phyloP scores from a whole-genome alignment of 2,888 invertebrate species.

The Halictus quadricinctus region DNA sequence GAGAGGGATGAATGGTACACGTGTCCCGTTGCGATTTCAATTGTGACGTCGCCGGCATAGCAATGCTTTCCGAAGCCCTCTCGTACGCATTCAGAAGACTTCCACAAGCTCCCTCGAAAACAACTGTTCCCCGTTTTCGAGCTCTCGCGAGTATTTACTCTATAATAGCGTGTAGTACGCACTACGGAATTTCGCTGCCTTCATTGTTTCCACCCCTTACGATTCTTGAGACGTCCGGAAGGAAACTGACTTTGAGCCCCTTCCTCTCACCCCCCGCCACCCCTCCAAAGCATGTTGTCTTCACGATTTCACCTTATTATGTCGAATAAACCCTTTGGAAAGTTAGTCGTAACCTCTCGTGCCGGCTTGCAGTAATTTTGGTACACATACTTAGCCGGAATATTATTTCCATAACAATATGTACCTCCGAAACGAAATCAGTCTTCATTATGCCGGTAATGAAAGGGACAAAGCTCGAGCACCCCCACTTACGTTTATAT shows the following conservation, averaged over 20 bases:
- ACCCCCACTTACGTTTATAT: not conserved
- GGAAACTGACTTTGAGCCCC: slow-evolving; percentile 48
- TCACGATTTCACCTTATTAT: slow-evolving; percentile 45
- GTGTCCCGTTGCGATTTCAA: slow-evolving; percentile 35
- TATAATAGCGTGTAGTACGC: slow-evolving; percentile 69
- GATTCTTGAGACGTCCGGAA: slow-evolving; percentile 43
- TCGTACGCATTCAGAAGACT: slow-evolving; percentile 55
- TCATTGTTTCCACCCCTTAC: slow-evolving; percentile 34
- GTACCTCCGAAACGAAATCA: slow-evolving; percentile 15
- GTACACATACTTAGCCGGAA: slow-evolving; percentile 26
- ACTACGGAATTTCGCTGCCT: slow-evolving; percentile 56
- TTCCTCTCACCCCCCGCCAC: not conserved
- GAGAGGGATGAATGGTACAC: slow-evolving; percentile 19
- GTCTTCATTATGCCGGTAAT: not conserved
- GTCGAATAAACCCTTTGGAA: slow-evolving; percentile 40
- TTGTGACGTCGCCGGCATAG: slow-evolving; percentile 21
- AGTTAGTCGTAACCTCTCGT: slow-evolving; percentile 37
- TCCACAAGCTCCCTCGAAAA: slow-evolving; percentile 58
- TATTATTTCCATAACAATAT: slow-evolving; percentile 34
- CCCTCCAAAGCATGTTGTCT: slow-evolving; percentile 19
- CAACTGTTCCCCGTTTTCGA: slow-evolving; percentile 51
- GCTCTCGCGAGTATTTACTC: slow-evolving; percentile 60
- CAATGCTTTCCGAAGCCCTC: slow-evolving; percentile 43
- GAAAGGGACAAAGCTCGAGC: not conserved
- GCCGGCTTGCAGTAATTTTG: slow-evolving; percentile 22